Percentiles rank a stretch among this genome's conserved stretches.
Conservation (phyloP, 2,888 invertebrate genomes). For the Pocota personata region DNA sequence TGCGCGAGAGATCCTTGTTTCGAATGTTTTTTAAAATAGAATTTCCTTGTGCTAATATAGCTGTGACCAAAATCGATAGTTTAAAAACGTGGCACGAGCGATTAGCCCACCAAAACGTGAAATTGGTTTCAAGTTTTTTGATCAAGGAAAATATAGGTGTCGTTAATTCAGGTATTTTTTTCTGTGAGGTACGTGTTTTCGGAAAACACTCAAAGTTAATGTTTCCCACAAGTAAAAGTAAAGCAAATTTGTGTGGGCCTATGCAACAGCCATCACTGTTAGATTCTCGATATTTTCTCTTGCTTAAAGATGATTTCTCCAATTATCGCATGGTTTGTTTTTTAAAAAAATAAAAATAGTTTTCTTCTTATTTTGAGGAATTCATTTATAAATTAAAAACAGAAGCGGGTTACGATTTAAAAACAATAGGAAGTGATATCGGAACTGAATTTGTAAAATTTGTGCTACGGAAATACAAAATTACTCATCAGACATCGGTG, state of each 20-base stretch:
- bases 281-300: slow-evolving; percentile 68
- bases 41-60: slow-evolving; percentile 31
- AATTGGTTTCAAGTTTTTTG: slow-evolving; percentile 70
- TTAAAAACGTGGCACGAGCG: slow-evolving; percentile 75
- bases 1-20: slow-evolving; percentile 4
- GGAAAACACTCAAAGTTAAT: slow-evolving; percentile 73
- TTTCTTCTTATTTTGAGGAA: slow-evolving; percentile 2
- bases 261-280: slow-evolving; percentile 70
- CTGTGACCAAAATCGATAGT: slow-evolving; percentile 32
- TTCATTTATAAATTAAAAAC: slow-evolving; percentile 20
- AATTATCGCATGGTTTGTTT: slow-evolving; percentile 71
- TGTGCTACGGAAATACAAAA: slow-evolving; percentile 68
- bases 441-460: slow-evolving; percentile 76
- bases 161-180: slow-evolving; percentile 37
- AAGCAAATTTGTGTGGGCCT: slow-evolving; percentile 73
- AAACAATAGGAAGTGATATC: slow-evolving; percentile 76
- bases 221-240: slow-evolving; percentile 27
- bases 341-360: slow-evolving; percentile 21
- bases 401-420: slow-evolving; percentile 53
- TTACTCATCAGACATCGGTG: no score
- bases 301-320: slow-evolving; percentile 72
- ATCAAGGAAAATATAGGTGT: slow-evolving; percentile 47
- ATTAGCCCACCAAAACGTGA: slow-evolving; percentile 73
- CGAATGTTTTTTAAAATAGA: slow-evolving; percentile 21
- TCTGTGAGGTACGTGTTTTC: slow-evolving; percentile 73